Percentiles rank a stretch among this genome's conserved stretches.
phyloP scores from a whole-genome alignment of 2,888 invertebrate species.

The Pollenia labialis region DNA sequence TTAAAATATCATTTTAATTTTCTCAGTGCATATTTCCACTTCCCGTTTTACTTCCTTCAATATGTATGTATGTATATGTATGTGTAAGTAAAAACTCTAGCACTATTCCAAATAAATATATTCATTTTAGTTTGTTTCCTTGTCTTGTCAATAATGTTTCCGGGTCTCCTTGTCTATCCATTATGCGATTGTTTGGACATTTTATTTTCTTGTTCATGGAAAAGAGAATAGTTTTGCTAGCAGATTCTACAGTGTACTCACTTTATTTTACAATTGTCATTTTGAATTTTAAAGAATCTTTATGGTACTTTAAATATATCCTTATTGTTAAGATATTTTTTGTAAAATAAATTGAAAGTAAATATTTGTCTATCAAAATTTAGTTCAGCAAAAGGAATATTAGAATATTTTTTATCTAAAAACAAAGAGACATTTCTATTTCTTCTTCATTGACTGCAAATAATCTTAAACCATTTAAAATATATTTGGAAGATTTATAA shows the following conservation, averaged over 20 bases:
- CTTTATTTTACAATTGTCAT: constrained; percentile 41
- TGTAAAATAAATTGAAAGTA: constrained; percentile 65
- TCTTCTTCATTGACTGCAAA: constrained; percentile 36
- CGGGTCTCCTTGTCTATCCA: neutral
- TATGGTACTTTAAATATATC: constrained; percentile 1
- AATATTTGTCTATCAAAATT: constrained; percentile 65
- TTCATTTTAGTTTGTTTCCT: neutral
- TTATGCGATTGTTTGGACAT: neutral
- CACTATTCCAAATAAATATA: neutral
- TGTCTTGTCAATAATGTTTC: neutral
- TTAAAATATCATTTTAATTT: constrained; percentile 61
- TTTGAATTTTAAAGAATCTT: constrained; percentile 29
- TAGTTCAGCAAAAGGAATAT: constrained; percentile 34
- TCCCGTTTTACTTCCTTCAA: constrained; percentile 20
- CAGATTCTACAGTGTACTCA: neutral
- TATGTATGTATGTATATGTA: neutral
- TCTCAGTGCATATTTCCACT: constrained; percentile 39
- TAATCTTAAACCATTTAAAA: constrained; percentile 37
- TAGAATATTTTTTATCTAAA: neutral
- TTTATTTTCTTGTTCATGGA: constrained; percentile 7
- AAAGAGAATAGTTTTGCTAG: constrained; percentile 48
- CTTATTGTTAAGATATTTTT: constrained; percentile 25
- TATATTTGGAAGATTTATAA: constrained; percentile 25
- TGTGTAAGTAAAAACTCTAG: neutral
- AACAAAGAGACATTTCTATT: neutral